Evolutionary conservation across 2,888 invertebrate species (phyloP).

Genomic region (Salpingus planirostris): DNA sequence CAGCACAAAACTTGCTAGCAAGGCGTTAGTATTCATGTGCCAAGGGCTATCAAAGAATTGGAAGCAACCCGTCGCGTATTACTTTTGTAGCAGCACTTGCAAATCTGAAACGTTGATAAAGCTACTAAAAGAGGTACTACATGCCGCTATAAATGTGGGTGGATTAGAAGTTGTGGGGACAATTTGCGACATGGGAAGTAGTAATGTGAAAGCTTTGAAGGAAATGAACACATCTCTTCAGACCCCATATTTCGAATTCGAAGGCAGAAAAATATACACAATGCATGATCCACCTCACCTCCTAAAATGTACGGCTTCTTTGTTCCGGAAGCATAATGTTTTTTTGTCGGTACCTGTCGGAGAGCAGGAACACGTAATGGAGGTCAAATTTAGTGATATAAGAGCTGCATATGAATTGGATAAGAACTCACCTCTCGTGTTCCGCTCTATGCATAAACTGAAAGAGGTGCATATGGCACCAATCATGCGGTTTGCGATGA

Average conservation of each 20-base stretch:
- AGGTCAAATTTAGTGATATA: slow-evolving; percentile 9
- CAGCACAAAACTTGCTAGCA: slow-evolving; percentile 7
- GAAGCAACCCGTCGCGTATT: slow-evolving; percentile 19
- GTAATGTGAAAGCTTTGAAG: slow-evolving; percentile 15
- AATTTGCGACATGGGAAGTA: slow-evolving; percentile 17
- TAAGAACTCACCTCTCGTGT: slow-evolving; percentile 9
- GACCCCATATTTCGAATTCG: neutral
- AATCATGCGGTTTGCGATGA: slow-evolving; percentile 19
- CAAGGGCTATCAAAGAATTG: slow-evolving; percentile 10
- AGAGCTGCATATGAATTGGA: slow-evolving; percentile 9
- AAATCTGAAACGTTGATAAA: slow-evolving; percentile 1
- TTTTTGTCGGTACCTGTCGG: neutral
- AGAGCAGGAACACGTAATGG: slow-evolving; percentile 2
- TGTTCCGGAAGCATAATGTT: slow-evolving; percentile 6
- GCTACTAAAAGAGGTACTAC: slow-evolving; percentile 10
- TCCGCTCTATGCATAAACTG: slow-evolving; percentile 12
- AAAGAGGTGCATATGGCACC: slow-evolving; percentile 15
- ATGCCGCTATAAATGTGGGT: slow-evolving; percentile 7
- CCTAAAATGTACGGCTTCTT: slow-evolving; percentile 4
- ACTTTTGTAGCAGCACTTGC: slow-evolving; percentile 10
- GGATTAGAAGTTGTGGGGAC: slow-evolving; percentile 11
- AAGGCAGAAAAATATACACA: slow-evolving; percentile 3
- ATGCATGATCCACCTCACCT: slow-evolving; percentile 9
- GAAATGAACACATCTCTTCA: slow-evolving; percentile 1
- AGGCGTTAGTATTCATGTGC: slow-evolving; percentile 15